Base-by-base conservation (phyloP, 2,113 vertebrate species). In the Epinephelus fuscoguttatus region DNA sequence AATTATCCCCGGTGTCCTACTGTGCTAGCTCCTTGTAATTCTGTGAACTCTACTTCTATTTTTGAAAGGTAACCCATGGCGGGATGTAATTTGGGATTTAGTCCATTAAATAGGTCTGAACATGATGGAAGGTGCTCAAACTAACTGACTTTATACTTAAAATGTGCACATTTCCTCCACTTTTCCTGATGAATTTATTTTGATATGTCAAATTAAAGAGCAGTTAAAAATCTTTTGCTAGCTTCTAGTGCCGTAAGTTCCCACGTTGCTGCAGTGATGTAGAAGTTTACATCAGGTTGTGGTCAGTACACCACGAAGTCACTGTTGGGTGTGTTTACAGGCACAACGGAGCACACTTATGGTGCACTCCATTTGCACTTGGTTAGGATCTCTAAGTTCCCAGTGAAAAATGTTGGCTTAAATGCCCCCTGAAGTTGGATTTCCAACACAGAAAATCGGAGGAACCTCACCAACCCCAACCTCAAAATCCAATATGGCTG, bases 1-100 rank as follows among this genome's bases (percentile, higher is more conserved):
- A 94, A 95, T 95, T 94, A 93, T 90, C 90, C 72, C 84, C 21
- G 64, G 55, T 92, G 88, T 93, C 92, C 91, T 89, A 82, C 92
- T 88, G 86, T 52, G 87, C 88, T 45, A 80, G 77, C 84, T 83
- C 87, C 90, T 37, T 88, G 77, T 92, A 91, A 92, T 87, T 91
- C 84, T 88, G 55, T 88, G 78, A 85, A 84, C 80, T 80, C 70
- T 25, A 67, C 72, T 78, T 75, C 78, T 77, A 78, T 84, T 88
- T 93, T 76, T 68, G 77, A 85, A 70, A 66, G 42, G 52, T 79
- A 85, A 84, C 63, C 56, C 74, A 52, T 70, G 27, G n/a, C 82
- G 64, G 74, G 23, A 71, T 59, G 55, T 89, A 75, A 84, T 90
- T 90, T 84, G 75, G 61, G 62, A 89, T 90, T 81, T 70, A 83